Conservation (phyloP, 92 coral and sea anemone species). For the Phymanthus crucifer region DNA sequence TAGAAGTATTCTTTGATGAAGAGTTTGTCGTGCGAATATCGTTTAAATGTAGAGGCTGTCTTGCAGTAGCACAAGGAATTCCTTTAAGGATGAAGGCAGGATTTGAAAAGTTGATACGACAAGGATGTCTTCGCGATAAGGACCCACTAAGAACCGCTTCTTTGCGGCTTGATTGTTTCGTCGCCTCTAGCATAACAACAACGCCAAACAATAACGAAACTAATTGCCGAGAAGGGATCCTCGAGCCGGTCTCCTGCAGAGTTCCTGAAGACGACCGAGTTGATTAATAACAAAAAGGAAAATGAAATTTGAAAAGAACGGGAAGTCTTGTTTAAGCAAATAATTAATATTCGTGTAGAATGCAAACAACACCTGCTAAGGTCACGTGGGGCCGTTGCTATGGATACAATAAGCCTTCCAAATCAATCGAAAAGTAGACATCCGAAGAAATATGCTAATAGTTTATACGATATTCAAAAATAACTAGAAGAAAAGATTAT, state of each 20-base stretch:
- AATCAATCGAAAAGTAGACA: neutral
- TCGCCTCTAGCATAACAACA: slow-evolving; percentile 14
- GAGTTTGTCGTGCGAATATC: neutral
- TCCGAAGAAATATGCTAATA: neutral
- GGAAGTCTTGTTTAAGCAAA: slow-evolving; percentile 12
- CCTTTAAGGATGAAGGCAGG: slow-evolving; percentile 34
- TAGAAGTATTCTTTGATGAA: neutral
- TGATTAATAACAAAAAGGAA: neutral
- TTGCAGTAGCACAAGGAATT: neutral
- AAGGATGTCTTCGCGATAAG: slow-evolving; percentile 11
- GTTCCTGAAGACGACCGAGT: slow-evolving; percentile 3
- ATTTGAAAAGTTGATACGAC: slow-evolving; percentile 8
- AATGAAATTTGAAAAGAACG: slow-evolving; percentile 8
- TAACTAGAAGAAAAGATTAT: too few relatives aligned
- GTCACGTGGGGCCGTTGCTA: slow-evolving; percentile 22
- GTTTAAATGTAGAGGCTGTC: neutral
- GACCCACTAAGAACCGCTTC: neutral
- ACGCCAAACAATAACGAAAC: neutral
- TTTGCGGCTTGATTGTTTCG: slow-evolving; percentile 21
- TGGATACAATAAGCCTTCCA: slow-evolving; percentile 1
- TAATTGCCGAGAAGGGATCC: neutral
- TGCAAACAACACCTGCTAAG: slow-evolving; percentile 13
- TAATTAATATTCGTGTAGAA: neutral
- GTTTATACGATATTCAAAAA: too few relatives aligned
- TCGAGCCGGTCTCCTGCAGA: neutral